phyloP scores from a whole-genome alignment of 2,113 vertebrate species.

The Sapajus apella region DNA sequence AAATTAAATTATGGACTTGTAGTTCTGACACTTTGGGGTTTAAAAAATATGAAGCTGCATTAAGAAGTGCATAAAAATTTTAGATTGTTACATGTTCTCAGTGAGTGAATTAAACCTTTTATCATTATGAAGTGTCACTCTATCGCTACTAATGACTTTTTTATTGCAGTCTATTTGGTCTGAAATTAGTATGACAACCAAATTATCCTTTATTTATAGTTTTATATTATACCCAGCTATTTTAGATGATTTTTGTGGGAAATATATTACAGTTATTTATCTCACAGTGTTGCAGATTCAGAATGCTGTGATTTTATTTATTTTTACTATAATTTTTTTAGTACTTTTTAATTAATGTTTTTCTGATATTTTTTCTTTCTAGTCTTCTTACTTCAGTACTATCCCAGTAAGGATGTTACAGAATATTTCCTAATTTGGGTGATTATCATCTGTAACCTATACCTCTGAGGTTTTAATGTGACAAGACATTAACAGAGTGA shows the following conservation, averaged over 20 bases:
- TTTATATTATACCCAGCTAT: conserved; percentile 42
- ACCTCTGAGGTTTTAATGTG: not conserved
- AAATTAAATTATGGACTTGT: not conserved
- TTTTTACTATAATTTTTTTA: not conserved
- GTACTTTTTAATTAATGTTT: conserved; percentile 6
- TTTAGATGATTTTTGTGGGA: not conserved
- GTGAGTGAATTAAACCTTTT: conserved; percentile 28
- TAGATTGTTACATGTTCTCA: conserved; percentile 12
- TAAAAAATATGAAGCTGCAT: conserved; percentile 39
- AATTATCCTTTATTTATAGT: conserved; percentile 33
- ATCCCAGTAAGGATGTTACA: not conserved
- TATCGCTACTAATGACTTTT: conserved; percentile 40
- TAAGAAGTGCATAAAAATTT: conserved; percentile 34
- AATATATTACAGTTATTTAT: conserved; percentile 4
- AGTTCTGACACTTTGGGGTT: conserved; percentile 9
- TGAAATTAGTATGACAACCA: conserved; percentile 11
- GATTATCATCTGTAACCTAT: not conserved
- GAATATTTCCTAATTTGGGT: not conserved
- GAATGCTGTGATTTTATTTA: not conserved
- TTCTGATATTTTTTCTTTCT: not conserved
- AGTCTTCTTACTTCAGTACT: not conserved
- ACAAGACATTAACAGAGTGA: not conserved
- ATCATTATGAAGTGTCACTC: conserved; percentile 18
- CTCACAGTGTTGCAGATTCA: not conserved
- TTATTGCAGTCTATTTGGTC: conserved; percentile 24